A percentile compares a stretch with the other conserved stretches of the same genome.
Conservation (phyloP, 2,888 invertebrate genomes). For the Panzeria rudis region DNA sequence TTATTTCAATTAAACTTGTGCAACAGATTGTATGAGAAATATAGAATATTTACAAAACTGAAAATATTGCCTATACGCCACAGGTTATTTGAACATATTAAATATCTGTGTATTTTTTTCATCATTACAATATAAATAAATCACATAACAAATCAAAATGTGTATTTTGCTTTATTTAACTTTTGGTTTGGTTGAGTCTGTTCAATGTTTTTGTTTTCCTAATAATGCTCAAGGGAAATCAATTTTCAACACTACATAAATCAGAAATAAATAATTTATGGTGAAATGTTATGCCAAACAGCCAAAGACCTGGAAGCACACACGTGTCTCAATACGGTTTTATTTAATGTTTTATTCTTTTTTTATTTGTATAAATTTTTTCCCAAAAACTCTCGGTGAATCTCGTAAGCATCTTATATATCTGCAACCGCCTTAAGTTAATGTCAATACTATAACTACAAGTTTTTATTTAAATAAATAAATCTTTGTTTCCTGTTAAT, state of each 20-base stretch:
- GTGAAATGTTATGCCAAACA: conserved; percentile 15
- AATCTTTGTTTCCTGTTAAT: no score
- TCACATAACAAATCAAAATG: conserved; percentile 5
- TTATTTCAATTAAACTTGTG: background rate
- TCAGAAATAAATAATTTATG: conserved; percentile 59
- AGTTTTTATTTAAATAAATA: no score
- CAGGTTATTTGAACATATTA: background rate
- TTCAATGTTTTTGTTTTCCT: no score
- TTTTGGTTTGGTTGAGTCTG: no score
- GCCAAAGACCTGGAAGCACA: background rate
- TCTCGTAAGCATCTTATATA: no score
- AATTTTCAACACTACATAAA: conserved; percentile 64
- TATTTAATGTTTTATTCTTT: background rate
- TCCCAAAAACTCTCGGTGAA: no score
- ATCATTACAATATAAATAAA: background rate
- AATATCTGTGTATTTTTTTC: no score
- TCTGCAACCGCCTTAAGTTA: no score
- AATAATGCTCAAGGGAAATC: no score
- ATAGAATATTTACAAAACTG: background rate
- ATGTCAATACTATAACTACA: no score
- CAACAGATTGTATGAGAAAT: conserved; percentile 1
- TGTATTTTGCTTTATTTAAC: no score
- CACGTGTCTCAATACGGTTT: background rate
- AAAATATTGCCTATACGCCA: conserved; percentile 6
- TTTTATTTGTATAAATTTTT: background rate